Evolutionary conservation across 1,140 invertebrate genomes (phyloP).

Genomic region (Drosophila teissieri): DNA sequence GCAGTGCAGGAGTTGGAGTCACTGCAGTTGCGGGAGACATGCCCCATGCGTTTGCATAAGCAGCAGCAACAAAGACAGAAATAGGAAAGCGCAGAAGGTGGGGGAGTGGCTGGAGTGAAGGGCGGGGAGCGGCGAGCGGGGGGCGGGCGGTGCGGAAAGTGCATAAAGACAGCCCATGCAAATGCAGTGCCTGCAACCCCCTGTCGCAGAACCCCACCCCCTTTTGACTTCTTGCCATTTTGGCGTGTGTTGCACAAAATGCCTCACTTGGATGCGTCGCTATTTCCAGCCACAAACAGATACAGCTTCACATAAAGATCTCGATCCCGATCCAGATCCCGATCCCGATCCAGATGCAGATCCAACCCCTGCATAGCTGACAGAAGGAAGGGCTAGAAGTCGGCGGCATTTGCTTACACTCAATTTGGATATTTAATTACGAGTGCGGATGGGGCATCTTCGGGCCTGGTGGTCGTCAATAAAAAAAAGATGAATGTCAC

Average conservation of each 20-base stretch:
- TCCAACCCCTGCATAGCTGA: conserved; percentile 72
- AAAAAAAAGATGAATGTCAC: conserved; percentile 1
- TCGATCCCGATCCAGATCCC: conserved; percentile 9
- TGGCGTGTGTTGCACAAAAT: conserved; percentile 79
- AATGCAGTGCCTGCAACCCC: conserved; percentile 18
- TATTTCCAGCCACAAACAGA: conserved; percentile 60
- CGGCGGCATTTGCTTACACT: conserved; percentile 62
- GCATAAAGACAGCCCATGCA: conserved; percentile 48
- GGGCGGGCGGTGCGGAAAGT: not conserved
- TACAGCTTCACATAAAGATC: conserved; percentile 31
- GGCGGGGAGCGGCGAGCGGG: not conserved
- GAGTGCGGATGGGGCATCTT: conserved; percentile 13
- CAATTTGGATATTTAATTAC: conserved; percentile 75
- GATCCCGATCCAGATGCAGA: conserved; percentile 48
- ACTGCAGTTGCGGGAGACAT: conserved; percentile 80
- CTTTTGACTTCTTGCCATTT: conserved; percentile 41
- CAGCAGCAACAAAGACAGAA: conserved; percentile 50
- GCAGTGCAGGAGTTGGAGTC: conserved; percentile 52
- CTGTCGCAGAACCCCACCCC: not conserved
- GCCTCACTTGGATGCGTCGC: conserved; percentile 68
- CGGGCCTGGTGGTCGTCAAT: conserved; percentile 41
- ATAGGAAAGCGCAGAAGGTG: conserved; percentile 19
- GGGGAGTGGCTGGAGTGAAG: not conserved
- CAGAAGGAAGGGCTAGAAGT: conserved; percentile 24
- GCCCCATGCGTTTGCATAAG: conserved; percentile 79